phyloP scores from a whole-genome alignment of 2,888 invertebrate species.

The Cryptosula pallasiana region DNA sequence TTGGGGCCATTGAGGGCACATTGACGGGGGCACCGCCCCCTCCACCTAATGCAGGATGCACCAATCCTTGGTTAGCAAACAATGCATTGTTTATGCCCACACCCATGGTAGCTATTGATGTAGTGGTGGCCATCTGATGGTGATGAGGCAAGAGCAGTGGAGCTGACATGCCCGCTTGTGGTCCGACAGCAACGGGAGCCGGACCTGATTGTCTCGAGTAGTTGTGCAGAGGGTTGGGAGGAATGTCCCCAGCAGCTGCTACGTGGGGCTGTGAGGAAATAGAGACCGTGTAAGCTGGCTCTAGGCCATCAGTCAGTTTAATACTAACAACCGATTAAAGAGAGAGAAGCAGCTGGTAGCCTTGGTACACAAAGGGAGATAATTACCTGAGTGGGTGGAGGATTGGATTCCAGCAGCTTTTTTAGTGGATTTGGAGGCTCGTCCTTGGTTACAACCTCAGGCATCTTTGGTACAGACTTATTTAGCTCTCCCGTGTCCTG shows the following conservation, averaged over 20 bases:
- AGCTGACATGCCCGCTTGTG: neutral
- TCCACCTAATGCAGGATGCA: neutral
- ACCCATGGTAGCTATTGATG: neutral
- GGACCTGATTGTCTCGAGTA: no score
- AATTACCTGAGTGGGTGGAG: no score
- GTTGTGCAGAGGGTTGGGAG: no score
- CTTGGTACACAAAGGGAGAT: no score
- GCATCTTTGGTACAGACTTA: conserved; percentile 19
- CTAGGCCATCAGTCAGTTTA: no score
- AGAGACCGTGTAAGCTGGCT: no score
- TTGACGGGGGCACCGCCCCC: neutral
- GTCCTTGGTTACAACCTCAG: conserved; percentile 8
- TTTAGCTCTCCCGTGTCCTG: conserved; percentile 18
- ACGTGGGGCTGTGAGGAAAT: no score
- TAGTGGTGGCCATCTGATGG: neutral
- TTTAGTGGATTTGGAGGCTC: neutral
- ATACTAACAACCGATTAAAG: no score
- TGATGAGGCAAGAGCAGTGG: neutral
- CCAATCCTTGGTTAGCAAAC: neutral
- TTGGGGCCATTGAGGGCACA: neutral
- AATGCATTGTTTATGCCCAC: neutral
- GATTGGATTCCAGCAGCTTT: neutral
- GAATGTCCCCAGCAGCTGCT: no score
- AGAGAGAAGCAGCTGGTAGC: no score
- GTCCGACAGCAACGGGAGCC: no score